A percentile compares a stretch with the other conserved stretches of the same genome.
These are phyloP conservation scores for Chelon auratus DNA, from an alignment of 2,797 vertebrate genomes.

Conservation along the genomic window DNA sequence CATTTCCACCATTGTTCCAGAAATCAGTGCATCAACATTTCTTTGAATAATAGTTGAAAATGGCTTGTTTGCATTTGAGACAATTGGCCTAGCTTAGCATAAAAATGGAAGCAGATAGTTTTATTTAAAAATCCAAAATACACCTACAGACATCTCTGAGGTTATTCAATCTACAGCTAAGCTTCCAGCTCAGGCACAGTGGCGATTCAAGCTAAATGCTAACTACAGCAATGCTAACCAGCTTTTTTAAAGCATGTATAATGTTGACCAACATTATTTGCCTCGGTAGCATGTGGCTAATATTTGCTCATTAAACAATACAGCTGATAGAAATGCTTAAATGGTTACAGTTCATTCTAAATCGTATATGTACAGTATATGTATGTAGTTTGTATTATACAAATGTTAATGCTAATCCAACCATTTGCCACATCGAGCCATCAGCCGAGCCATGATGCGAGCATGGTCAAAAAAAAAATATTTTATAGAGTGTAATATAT, in stretches of 20 bases:
- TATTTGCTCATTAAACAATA: background rate
- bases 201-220: no score
- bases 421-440: no score
- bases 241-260: no score
- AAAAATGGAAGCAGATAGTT: background rate
- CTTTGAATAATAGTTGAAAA: background rate
- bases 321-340: no score
- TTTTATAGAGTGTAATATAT: no score
- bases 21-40: background rate
- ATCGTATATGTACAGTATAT: no score
- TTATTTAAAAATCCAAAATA: background rate
- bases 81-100: background rate
- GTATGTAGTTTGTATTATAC: no score
- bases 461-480: no score
- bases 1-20: background rate
- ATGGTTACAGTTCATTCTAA: no score
- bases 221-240: background rate
- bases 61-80: background rate
- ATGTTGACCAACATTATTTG: background rate
- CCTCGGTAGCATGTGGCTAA: background rate
- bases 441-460: no score
- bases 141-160: background rate
- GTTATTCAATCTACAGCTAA: background rate
- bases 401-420: no score
- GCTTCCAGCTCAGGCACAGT: background rate